These are phyloP conservation scores for Adineta ricciae DNA, from an alignment of 2,888 invertebrate genomes.

Conservation along the genomic window DNA sequence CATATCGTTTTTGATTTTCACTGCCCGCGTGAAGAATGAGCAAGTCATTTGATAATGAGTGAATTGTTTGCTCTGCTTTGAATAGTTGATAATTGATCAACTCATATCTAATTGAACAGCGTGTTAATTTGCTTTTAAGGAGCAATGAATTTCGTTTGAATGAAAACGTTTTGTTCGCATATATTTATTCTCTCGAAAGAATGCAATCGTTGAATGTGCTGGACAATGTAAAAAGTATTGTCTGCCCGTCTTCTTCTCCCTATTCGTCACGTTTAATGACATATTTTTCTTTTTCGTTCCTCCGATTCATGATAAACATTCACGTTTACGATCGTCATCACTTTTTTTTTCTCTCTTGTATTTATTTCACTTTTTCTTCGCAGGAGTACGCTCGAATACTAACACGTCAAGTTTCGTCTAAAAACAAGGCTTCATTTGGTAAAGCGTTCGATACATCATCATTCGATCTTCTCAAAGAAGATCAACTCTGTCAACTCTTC, in stretches of 20 bases:
- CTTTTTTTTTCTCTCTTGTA: neutral
- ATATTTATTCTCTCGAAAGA: too few species aligned
- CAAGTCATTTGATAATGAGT: too few species aligned
- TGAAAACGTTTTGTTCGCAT: neutral
- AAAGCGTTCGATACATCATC: conserved; percentile 57
- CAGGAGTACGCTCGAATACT: conserved; percentile 68
- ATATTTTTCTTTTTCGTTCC: neutral
- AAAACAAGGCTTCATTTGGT: conserved; percentile 54
- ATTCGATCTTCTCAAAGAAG: conserved; percentile 65
- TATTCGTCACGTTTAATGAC: neutral
- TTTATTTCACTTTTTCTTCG: conserved; percentile 40
- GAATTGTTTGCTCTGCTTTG: too few species aligned
- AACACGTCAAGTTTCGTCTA: conserved; percentile 59
- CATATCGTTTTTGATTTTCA: too few species aligned
- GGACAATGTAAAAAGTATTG: too few species aligned
- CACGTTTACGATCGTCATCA: neutral
- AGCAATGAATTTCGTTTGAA: too few species aligned
- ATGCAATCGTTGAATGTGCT: too few species aligned
- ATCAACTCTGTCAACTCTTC: conserved; percentile 72
- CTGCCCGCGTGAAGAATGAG: too few species aligned
- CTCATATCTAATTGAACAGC: too few species aligned
- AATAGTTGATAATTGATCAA: too few species aligned
- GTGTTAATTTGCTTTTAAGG: too few species aligned
- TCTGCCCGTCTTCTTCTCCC: too few species aligned
- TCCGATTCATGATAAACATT: neutral